A percentile compares a stretch with the other conserved stretches of the same genome.
These are phyloP conservation scores for Sarcophaga carnaria DNA, from an alignment of 2,888 invertebrate genomes.

Conservation along the genomic window DNA sequence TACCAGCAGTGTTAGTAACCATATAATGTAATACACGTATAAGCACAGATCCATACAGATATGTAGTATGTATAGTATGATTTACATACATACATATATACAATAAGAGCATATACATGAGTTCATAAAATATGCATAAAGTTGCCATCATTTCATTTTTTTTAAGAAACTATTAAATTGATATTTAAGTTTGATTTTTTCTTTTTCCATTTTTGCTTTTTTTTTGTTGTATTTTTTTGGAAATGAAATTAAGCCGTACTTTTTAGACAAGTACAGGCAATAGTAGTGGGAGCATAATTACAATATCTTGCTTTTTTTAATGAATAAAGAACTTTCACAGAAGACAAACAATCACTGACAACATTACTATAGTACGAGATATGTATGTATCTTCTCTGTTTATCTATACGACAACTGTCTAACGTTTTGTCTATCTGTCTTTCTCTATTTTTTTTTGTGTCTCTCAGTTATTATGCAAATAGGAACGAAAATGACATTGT, in stretches of 20 bases:
- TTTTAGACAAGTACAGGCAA: constrained; percentile 20
- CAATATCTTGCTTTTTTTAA: constrained; percentile 2
- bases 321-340: constrained; percentile 6
- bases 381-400: background rate
- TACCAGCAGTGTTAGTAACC: constrained; percentile 15
- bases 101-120: too few species aligned
- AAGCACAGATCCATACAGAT: background rate
- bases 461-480: background rate
- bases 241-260: constrained; percentile 34
- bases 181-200: constrained; percentile 32
- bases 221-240: constrained; percentile 1
- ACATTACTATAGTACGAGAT: background rate
- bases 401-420: background rate
- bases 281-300: constrained; percentile 24
- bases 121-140: background rate
- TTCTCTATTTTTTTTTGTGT: background rate
- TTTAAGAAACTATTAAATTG: constrained; percentile 40
- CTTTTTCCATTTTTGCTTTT: background rate
- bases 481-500: constrained; percentile 6
- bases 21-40: constrained; percentile 12
- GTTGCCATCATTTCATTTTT: background rate
- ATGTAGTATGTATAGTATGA: background rate
- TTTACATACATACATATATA: too few species aligned
- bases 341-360: background rate
- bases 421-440: background rate